Percentiles rank a stretch among this genome's conserved stretches.
Evolutionary conservation across 2,888 invertebrate species (phyloP).

Genomic region (Temnothorax ravouxi): DNA sequence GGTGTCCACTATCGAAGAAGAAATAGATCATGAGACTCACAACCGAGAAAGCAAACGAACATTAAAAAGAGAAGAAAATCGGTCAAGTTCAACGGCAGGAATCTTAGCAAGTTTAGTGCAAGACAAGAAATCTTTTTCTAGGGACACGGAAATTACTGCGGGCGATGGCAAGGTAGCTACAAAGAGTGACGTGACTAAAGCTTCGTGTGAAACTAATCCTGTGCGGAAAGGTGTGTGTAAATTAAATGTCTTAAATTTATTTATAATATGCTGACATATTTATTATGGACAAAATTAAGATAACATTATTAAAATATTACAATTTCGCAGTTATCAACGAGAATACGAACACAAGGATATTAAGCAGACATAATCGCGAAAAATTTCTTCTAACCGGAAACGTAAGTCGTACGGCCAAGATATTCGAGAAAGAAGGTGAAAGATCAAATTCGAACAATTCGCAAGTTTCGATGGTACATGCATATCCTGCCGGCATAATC

Average conservation of each 20-base stretch:
- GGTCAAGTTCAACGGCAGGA: conserved; percentile 6
- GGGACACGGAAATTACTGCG: conserved; percentile 29
- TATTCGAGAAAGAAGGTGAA: conserved; percentile 82
- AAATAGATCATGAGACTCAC: conserved; percentile 61
- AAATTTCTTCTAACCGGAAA: conserved; percentile 82
- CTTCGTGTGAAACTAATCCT: conserved; percentile 71
- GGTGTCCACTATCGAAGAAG: conserved; percentile 70
- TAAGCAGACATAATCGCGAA: conserved; percentile 66
- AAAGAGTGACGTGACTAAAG: conserved; percentile 66
- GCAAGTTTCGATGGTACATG: conserved; percentile 55
- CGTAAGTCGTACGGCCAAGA: conserved; percentile 84
- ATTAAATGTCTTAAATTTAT: background rate
- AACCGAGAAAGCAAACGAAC: conserved; percentile 38
- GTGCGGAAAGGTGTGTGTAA: conserved; percentile 72
- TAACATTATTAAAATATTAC: background rate
- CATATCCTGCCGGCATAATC: conserved; percentile 58
- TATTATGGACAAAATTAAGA: background rate
- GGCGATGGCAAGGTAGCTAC: conserved; percentile 58
- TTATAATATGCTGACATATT: background rate
- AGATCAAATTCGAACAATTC: conserved; percentile 60
- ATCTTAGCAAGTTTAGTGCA: background rate
- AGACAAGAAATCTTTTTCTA: background rate
- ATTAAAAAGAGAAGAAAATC: conserved; percentile 31
- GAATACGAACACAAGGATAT: conserved; percentile 81
- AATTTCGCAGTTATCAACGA: conserved; percentile 68